Evolutionary conservation across 2,888 invertebrate genomes (phyloP).

Genomic region (Sinodicranocentrus sp.): DNA sequence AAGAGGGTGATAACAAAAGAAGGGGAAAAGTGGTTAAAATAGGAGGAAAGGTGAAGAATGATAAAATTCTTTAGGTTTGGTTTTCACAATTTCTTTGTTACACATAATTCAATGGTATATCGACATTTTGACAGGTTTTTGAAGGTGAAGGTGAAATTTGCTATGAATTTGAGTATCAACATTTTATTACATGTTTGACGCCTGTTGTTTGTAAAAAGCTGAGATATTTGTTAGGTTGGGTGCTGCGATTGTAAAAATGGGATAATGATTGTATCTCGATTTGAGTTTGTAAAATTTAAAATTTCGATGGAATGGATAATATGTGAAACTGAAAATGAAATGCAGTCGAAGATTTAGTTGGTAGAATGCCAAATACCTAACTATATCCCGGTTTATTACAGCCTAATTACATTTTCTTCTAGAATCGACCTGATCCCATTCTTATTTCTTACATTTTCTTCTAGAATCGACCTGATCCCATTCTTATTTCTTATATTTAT

Average conservation of each 20-base stretch:
- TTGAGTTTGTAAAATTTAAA: too few species aligned
- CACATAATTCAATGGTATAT: slow-evolving; percentile 7
- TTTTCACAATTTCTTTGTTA: background rate
- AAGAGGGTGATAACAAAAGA: slow-evolving; percentile 24
- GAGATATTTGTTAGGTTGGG: too few species aligned
- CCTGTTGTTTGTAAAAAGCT: too few species aligned
- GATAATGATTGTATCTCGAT: too few species aligned
- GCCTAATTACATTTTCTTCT: background rate
- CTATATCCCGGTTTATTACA: too few species aligned
- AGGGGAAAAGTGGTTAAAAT: slow-evolving; percentile 26
- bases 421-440: background rate
- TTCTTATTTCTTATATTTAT: slow-evolving; percentile 45
- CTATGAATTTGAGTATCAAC: too few species aligned
- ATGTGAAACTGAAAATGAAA: too few species aligned
- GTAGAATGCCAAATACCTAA: too few species aligned
- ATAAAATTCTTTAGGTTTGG: background rate
- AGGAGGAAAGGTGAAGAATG: background rate
- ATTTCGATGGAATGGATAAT: too few species aligned
- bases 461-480: background rate
- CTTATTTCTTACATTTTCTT: background rate
- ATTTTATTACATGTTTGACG: too few species aligned
- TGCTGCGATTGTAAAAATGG: too few species aligned
- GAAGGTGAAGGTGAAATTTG: slow-evolving; percentile 52
- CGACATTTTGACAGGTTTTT: slow-evolving; percentile 55
- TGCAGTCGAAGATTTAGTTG: too few species aligned